phyloP scores from a whole-genome alignment of 1,140 invertebrate genomes.

The Caerostris extrusa region DNA sequence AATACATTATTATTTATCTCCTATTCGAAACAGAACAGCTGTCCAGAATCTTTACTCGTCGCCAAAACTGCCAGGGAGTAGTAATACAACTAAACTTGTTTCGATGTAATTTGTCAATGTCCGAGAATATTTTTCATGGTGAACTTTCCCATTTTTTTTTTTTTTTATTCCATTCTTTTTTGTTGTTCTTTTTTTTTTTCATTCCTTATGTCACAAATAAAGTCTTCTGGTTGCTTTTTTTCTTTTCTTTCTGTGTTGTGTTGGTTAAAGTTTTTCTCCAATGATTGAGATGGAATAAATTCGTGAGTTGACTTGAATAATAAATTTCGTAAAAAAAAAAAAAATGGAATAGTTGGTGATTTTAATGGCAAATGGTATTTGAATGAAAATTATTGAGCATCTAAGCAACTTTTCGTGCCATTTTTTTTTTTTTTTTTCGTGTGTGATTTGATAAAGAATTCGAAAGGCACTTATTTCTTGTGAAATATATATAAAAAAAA shows the following conservation, averaged over 20 bases:
- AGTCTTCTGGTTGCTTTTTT: background rate
- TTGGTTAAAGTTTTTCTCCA: background rate
- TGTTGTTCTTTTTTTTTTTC: background rate
- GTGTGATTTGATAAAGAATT: too few species aligned
- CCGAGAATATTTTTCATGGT: background rate
- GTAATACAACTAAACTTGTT: constrained; percentile 47
- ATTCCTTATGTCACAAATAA: background rate
- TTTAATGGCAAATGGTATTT: background rate
- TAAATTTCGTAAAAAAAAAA: background rate
- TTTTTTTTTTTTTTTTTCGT: background rate
- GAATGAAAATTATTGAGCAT: background rate
- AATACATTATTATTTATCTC: background rate
- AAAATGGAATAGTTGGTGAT: background rate
- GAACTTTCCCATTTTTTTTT: background rate
- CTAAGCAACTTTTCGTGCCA: background rate
- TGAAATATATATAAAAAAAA: too few species aligned
- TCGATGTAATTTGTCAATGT: constrained; percentile 59
- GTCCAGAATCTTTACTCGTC: constrained; percentile 3
- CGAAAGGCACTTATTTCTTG: too few species aligned
- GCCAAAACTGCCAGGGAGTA: constrained; percentile 9
- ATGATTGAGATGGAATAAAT: background rate
- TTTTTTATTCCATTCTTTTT: background rate
- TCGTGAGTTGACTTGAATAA: background rate
- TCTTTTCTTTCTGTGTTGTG: background rate
- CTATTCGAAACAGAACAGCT: constrained; percentile 30